Evolutionary conservation across 2,113 vertebrate species (phyloP), one percentile per base, ranked within the genome.

Genomic region (Acanthisitta chloris): DNA sequence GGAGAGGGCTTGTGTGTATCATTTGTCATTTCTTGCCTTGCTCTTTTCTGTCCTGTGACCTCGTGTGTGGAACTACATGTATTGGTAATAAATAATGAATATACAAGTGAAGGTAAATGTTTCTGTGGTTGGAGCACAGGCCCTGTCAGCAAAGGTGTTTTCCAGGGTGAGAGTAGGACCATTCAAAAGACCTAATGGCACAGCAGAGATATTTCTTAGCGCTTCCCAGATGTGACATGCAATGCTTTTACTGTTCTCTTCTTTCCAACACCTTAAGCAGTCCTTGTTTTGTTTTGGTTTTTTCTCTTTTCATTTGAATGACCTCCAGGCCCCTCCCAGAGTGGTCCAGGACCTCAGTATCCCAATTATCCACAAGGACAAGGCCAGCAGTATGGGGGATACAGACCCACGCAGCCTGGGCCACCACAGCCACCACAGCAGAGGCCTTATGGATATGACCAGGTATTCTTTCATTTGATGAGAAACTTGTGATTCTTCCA

Each of bases 391-490:
- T 99, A 99, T 65, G 99, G 98, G 42, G 99, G 90, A 54, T 99
- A 99, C 90, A 98, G 99, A 94, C 98, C 99, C 17, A 97, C 99
- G 9, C 99, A 99, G 90, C 99, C 99, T 31, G 99, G 99, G 65
- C 99, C 99, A 77, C 99, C 99, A 20, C 99, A 99, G 89, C 98
- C 98, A 67, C 99, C 99, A 38, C 99, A 99, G 90, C 99, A 99
- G 97, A 99, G 99, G 97, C 99, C 99, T 94, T 99, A 99, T 9
- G 99, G 98, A 97, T 99, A 99, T 94, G 99, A 99, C 95, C 99
- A 99, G 99, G 99, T 99, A 98, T 97, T 98, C 23, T 67, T 82
- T 36, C 3, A 10, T 51, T 72, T 58, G 8, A 51, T 88, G 36
- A 74, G 65, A 31, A 73, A 36, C 7, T 51, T 86, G 20, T 59